Conservation (phyloP, 37 sponge, comb jelly and placozoan genomes). For the Halichondria panicea region DNA sequence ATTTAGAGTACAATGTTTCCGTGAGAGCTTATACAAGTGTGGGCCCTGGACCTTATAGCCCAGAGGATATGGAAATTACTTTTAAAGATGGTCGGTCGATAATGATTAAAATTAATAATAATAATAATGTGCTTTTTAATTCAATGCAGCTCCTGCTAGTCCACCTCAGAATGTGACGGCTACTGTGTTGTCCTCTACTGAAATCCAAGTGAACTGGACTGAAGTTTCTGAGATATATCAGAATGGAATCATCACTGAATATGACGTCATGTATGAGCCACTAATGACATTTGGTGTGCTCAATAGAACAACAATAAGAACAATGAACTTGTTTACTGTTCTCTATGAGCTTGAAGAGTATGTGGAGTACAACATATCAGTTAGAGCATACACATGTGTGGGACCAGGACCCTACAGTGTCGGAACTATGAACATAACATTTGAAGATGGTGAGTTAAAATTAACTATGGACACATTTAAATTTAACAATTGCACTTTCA, state of each 20-base stretch:
- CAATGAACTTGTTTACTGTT: no score
- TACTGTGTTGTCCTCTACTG: neutral
- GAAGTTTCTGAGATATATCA: neutral
- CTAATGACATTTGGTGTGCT: neutral
- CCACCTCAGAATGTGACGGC: conserved; percentile 17
- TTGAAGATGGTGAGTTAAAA: conserved; percentile 14
- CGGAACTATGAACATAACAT: neutral
- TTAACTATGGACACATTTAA: neutral
- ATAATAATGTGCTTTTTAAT: neutral
- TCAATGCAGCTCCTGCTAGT: conserved; percentile 2
- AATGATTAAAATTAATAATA: neutral
- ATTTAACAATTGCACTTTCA: neutral
- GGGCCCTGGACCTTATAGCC: conserved; percentile 27
- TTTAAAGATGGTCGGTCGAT: conserved; percentile 11
- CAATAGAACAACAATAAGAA: no score
- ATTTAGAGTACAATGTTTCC: neutral
- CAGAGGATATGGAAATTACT: neutral
- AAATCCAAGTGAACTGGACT: conserved; percentile 1
- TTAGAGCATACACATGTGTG: conserved; percentile 6
- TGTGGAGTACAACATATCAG: conserved; percentile 4
- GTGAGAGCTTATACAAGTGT: conserved; percentile 10
- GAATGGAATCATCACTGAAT: conserved; percentile 19
- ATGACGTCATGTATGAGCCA: conserved; percentile 1
- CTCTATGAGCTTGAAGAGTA: conserved; percentile 3
- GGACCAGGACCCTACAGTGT: conserved; percentile 18